Conservation (phyloP, 2,888 invertebrate species). For the Drosophila nigricruria region DNA sequence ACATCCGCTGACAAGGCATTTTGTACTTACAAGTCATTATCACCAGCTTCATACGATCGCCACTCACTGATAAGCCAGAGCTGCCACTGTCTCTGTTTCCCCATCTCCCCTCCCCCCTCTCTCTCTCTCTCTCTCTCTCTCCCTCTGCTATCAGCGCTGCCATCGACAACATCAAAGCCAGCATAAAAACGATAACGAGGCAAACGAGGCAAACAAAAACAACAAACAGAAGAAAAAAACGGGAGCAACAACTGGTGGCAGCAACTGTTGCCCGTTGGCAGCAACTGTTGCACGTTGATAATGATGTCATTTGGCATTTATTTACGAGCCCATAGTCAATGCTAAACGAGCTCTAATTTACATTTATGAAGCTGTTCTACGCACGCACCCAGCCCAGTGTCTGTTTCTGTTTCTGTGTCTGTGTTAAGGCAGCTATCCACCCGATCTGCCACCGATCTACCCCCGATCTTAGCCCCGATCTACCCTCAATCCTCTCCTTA, state of each 20-base stretch:
- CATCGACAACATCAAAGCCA: slow-evolving; percentile 76
- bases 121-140: not conserved
- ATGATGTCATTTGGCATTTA: slow-evolving; percentile 84
- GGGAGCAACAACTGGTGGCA: slow-evolving; percentile 35
- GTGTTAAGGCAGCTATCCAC: slow-evolving; percentile 33
- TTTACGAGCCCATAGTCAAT: slow-evolving; percentile 83
- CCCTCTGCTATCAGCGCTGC: slow-evolving; percentile 62
- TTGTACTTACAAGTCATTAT: slow-evolving; percentile 84
- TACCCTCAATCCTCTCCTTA: not conserved
- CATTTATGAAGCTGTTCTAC: slow-evolving; percentile 84
- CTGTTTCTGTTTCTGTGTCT: not conserved
- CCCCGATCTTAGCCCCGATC: slow-evolving; percentile 2
- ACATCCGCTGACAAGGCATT: slow-evolving; percentile 81
- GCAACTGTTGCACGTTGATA: slow-evolving; percentile 67
- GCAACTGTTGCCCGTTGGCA: slow-evolving; percentile 17
- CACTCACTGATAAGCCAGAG: slow-evolving; percentile 64
- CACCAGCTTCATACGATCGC: slow-evolving; percentile 77
- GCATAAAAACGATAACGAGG: slow-evolving; percentile 69
- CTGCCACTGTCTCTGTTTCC: slow-evolving; percentile 21
- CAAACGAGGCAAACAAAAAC: slow-evolving; percentile 53
- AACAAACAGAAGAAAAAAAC: slow-evolving; percentile 17
- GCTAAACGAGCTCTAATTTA: slow-evolving; percentile 85
- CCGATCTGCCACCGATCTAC: slow-evolving; percentile 1
- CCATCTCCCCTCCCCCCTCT: not conserved
- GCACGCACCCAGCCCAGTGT: slow-evolving; percentile 67